These are phyloP conservation scores for Platycheirus albimanus DNA, from an alignment of 2,888 invertebrate species.

Conservation along the genomic window DNA sequence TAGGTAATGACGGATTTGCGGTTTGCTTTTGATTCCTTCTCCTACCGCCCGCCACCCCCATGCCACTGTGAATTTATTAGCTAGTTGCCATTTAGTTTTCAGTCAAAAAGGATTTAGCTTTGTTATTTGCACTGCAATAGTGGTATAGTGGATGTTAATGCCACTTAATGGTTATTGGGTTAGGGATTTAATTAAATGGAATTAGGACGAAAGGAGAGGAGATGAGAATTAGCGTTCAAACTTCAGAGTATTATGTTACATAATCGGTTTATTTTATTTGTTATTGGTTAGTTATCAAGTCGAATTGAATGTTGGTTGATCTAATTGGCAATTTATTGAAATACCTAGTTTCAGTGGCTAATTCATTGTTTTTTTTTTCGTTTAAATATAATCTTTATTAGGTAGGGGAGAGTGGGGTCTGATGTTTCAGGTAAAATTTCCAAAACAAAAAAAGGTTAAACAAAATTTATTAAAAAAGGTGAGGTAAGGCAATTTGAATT, in stretches of 20 bases:
- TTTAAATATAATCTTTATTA: too few relatives aligned
- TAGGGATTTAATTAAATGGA: conserved; percentile 32
- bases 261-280: background rate
- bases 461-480: too few relatives aligned
- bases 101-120: conserved; percentile 21
- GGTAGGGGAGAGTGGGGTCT: too few relatives aligned
- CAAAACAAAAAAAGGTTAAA: too few relatives aligned
- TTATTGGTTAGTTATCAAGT: background rate
- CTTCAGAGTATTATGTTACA: conserved; percentile 6
- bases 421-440: too few relatives aligned
- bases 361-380: too few relatives aligned
- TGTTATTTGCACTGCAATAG: conserved; percentile 16
- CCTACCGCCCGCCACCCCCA: background rate
- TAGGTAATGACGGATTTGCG: conserved; percentile 62
- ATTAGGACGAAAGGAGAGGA: conserved; percentile 1
- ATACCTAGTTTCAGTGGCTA: too few relatives aligned
- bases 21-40: conserved; percentile 59
- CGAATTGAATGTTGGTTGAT: background rate
- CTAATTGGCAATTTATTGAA: background rate
- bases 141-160: conserved; percentile 6
- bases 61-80: too few relatives aligned
- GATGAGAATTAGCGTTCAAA: conserved; percentile 25
- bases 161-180: conserved; percentile 32
- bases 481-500: too few relatives aligned
- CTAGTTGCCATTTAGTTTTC: too few relatives aligned